A percentile compares a stretch with the other conserved stretches of the same genome.
These are phyloP conservation scores for Sepiola atlantica DNA, from an alignment of 2,888 invertebrate species.

Conservation along the genomic window DNA sequence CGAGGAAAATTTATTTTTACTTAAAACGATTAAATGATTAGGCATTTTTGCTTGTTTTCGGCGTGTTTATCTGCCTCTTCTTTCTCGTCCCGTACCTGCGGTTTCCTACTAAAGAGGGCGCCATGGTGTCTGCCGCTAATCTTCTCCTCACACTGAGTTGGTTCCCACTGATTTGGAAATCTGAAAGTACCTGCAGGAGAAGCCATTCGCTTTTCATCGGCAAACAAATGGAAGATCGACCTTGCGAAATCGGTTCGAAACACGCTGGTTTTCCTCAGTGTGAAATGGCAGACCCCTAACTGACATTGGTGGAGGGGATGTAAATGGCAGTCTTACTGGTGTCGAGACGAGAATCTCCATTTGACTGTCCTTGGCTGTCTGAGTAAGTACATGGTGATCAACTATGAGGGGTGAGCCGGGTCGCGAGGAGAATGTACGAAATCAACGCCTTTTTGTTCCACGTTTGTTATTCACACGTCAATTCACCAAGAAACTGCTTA, in stretches of 20 bases:
- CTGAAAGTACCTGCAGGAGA: neutral
- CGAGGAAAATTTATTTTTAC: neutral
- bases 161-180: neutral
- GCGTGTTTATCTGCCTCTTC: neutral
- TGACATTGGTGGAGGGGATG: neutral
- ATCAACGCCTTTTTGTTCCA: neutral
- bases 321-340: neutral
- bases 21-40: neutral
- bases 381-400: neutral
- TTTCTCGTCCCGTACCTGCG: neutral
- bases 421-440: neutral
- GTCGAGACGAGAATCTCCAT: neutral
- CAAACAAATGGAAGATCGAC: neutral
- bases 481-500: neutral
- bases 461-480: neutral
- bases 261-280: neutral
- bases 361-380: neutral
- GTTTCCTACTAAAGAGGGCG: neutral
- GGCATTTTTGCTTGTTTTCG: neutral
- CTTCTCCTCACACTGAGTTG: neutral
- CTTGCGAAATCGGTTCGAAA: constrained; percentile 2
- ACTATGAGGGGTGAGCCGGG: neutral
- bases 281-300: neutral
- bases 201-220: neutral
- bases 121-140: neutral